phyloP scores from a whole-genome alignment of 2,888 invertebrate species.

The Chydorus sphaericus region DNA sequence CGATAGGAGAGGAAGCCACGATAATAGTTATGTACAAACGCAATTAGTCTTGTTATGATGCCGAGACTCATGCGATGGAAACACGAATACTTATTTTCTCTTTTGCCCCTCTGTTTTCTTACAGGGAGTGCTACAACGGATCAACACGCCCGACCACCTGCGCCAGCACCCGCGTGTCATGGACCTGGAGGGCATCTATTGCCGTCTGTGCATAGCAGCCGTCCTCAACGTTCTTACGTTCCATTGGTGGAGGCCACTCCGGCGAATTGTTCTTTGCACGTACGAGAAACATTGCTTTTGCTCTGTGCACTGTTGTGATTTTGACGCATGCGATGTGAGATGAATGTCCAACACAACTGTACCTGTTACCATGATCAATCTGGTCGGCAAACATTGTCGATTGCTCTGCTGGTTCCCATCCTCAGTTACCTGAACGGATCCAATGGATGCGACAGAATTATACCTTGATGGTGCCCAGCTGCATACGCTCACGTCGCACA shows the following conservation, averaged over 20 bases:
- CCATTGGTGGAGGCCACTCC: conserved; percentile 62
- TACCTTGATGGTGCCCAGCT: conserved; percentile 73
- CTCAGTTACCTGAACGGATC: conserved; percentile 58
- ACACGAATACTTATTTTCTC: background rate
- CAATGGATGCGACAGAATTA: conserved; percentile 80
- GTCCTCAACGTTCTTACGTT: conserved; percentile 46
- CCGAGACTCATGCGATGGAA: too few species aligned
- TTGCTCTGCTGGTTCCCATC: conserved; percentile 51
- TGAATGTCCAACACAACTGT: conserved; percentile 75
- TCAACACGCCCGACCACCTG: conserved; percentile 63
- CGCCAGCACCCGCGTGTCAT: conserved; percentile 65
- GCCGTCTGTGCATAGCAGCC: conserved; percentile 60
- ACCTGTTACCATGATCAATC: conserved; percentile 78
- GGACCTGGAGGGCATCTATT: conserved; percentile 68
- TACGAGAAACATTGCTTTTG: conserved; percentile 74
- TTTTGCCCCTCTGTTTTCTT: background rate
- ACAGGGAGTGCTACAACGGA: conserved; percentile 65
- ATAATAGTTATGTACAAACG: too few species aligned
- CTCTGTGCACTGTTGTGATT: conserved; percentile 85
- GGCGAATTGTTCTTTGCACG: conserved; percentile 68
- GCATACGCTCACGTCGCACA: conserved; percentile 57
- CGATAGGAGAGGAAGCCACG: too few species aligned
- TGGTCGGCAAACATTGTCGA: conserved; percentile 77
- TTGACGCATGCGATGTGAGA: conserved; percentile 85
- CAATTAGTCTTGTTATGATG: too few species aligned